A percentile compares a stretch with the other conserved stretches of the same genome.
Conservation (phyloP, 2,113 vertebrate species). For the Ploceus nigricollis region DNA sequence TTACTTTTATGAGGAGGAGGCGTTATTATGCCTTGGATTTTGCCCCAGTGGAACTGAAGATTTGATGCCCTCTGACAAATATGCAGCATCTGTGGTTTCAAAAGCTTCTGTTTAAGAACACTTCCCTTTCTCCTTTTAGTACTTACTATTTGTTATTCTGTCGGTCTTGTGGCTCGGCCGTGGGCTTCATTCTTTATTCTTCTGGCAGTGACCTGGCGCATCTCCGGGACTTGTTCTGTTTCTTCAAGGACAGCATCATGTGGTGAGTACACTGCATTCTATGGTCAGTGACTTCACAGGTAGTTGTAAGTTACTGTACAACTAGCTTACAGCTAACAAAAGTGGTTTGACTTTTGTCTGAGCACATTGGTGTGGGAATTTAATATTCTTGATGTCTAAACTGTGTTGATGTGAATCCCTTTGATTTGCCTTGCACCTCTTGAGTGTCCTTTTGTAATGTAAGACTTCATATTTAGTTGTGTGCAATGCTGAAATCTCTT, state of each 20-base stretch:
- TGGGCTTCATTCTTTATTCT: conserved; percentile 80
- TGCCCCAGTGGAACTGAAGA: background rate
- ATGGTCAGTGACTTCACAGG: accelerated
- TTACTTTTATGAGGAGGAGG: background rate
- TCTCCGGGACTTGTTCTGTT: conserved; percentile 82
- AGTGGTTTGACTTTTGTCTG: background rate
- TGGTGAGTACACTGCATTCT: conserved; percentile 76
- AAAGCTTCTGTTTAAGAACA: background rate
- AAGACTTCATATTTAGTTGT: background rate
- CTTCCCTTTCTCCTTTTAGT: conserved; percentile 52
- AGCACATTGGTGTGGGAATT: background rate
- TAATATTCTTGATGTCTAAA: background rate
- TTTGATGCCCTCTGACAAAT: background rate
- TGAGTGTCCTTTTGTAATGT: background rate
- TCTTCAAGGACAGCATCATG: conserved; percentile 77
- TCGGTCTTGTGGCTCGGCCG: conserved; percentile 56
- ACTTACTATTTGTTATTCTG: conserved; percentile 79
- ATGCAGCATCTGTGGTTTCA: background rate
- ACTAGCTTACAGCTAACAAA: background rate
- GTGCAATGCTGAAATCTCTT: background rate
- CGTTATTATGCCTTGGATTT: background rate
- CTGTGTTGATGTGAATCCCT: background rate
- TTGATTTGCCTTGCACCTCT: background rate
- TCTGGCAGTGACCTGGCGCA: conserved; percentile 62
- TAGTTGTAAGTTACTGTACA: background rate